A percentile compares a stretch with the other conserved stretches of the same genome.
Evolutionary conservation across 1,140 invertebrate genomes (phyloP).

Genomic region (Penaeus indicus): DNA sequence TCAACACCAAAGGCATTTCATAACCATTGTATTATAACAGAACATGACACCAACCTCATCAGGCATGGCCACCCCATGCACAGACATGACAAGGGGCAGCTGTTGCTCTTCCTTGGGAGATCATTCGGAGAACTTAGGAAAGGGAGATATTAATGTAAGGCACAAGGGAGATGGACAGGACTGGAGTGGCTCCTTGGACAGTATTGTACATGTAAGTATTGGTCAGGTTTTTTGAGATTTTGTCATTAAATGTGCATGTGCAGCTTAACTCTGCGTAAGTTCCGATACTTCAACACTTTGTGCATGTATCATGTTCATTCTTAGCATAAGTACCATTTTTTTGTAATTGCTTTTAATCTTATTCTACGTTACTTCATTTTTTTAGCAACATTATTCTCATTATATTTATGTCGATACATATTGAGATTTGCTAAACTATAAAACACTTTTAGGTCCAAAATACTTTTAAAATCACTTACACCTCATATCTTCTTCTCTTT

Average conservation of each 20-base stretch:
- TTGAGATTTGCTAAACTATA: too few relatives aligned
- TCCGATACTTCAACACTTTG: too few relatives aligned
- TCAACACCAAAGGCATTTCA: not conserved
- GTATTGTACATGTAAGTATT: conserved; percentile 12
- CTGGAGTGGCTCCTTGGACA: conserved; percentile 3
- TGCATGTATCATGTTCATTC: too few relatives aligned
- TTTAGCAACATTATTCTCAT: too few relatives aligned
- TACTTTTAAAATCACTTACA: too few relatives aligned
- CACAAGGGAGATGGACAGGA: conserved; percentile 25
- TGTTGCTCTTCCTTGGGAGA: conserved; percentile 31
- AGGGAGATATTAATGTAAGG: not conserved
- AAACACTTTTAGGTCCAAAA: too few relatives aligned
- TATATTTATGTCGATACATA: too few relatives aligned
- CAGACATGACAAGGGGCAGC: conserved; percentile 26
- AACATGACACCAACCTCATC: conserved; percentile 29
- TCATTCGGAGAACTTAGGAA: not conserved
- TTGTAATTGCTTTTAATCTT: too few relatives aligned
- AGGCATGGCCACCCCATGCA: conserved; percentile 7
- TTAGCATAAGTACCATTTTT: too few relatives aligned
- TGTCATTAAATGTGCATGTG: not conserved
- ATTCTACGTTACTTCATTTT: too few relatives aligned
- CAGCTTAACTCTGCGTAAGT: not conserved
- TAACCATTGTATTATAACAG: not conserved
- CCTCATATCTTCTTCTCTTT: too few relatives aligned
- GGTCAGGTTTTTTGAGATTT: too few relatives aligned